Percentiles rank a stretch among this genome's conserved stretches.
phyloP scores from a whole-genome alignment of 1,140 invertebrate species.

The Oryzaephilus surinamensis region DNA sequence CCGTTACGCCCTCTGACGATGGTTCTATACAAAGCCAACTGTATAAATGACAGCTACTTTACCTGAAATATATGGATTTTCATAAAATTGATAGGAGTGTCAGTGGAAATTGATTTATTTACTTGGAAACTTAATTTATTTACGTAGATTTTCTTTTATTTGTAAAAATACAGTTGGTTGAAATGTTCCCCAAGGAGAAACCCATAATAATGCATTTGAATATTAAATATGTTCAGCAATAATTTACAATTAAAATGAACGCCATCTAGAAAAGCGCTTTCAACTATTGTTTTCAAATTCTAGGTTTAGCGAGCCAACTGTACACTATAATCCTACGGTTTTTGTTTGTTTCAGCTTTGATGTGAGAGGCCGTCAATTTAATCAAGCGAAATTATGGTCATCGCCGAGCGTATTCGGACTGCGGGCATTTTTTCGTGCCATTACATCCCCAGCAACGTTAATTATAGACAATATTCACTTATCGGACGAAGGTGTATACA shows the following conservation, averaged over 20 bases:
- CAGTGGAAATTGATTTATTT: conserved; percentile 7
- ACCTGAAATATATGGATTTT: conserved; percentile 12
- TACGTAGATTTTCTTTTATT: too few relatives aligned
- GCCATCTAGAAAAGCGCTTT: not conserved
- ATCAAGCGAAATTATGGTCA: conserved; percentile 68
- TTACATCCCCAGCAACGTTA: conserved; percentile 55
- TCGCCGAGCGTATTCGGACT: conserved; percentile 64
- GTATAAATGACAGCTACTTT: conserved; percentile 12
- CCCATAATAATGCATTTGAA: too few relatives aligned
- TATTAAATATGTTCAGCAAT: too few relatives aligned
- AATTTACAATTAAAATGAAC: not conserved
- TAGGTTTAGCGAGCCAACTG: conserved; percentile 7
- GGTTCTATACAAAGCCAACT: conserved; percentile 4
- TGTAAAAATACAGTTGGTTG: too few relatives aligned
- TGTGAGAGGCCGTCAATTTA: conserved; percentile 59
- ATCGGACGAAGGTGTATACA: conserved; percentile 69
- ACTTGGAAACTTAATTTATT: not conserved
- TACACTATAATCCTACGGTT: conserved; percentile 1
- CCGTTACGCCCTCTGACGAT: conserved; percentile 3
- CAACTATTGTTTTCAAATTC: conserved; percentile 3
- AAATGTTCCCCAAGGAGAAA: too few relatives aligned
- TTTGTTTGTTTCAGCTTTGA: conserved; percentile 59
- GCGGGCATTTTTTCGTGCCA: conserved; percentile 63
- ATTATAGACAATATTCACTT: conserved; percentile 60
- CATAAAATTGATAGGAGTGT: not conserved